A percentile compares a stretch with the other conserved stretches of the same genome.
These are phyloP conservation scores for Cebus imitator DNA, from an alignment of 2,113 vertebrate genomes.

Conservation along the genomic window DNA sequence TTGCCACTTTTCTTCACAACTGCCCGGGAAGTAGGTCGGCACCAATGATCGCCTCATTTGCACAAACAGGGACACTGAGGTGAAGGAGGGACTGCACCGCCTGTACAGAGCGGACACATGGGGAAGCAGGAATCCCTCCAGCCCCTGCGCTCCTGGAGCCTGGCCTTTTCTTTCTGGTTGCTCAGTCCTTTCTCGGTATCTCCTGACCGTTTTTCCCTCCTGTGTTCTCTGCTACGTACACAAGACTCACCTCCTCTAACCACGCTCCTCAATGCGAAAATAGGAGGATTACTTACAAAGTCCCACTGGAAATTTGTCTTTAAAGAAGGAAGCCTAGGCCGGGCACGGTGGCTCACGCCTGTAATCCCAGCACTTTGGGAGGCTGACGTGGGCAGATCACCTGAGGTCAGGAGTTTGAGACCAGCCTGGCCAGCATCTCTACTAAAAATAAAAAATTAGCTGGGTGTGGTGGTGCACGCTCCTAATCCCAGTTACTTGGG, in stretches of 20 bases:
- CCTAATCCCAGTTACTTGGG: not conserved
- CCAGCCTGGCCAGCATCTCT: not conserved
- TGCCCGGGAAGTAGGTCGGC: not conserved
- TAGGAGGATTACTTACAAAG: not conserved
- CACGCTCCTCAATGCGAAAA: not conserved
- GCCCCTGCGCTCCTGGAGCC: not conserved
- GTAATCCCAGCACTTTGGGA: not conserved
- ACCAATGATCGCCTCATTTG: rapidly evolving
- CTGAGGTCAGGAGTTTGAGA: not conserved
- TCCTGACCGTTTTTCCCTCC: not conserved
- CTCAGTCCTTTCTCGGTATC: not conserved
- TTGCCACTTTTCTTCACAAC: not conserved
- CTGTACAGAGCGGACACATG: rapidly evolving
- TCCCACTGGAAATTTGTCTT: not conserved
- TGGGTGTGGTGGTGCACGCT: too few species aligned
- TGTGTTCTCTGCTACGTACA: not conserved
- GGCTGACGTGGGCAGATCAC: not conserved
- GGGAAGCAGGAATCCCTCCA: not conserved
- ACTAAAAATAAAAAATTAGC: not conserved
- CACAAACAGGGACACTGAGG: not conserved
- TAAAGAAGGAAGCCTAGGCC: not conserved
- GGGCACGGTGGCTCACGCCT: not conserved
- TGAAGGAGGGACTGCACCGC: not conserved
- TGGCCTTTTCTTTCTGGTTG: not conserved
- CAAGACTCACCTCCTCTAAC: not conserved